Evolutionary conservation across 2,888 invertebrate genomes (phyloP).

Genomic region (Laspeyria flexula): DNA sequence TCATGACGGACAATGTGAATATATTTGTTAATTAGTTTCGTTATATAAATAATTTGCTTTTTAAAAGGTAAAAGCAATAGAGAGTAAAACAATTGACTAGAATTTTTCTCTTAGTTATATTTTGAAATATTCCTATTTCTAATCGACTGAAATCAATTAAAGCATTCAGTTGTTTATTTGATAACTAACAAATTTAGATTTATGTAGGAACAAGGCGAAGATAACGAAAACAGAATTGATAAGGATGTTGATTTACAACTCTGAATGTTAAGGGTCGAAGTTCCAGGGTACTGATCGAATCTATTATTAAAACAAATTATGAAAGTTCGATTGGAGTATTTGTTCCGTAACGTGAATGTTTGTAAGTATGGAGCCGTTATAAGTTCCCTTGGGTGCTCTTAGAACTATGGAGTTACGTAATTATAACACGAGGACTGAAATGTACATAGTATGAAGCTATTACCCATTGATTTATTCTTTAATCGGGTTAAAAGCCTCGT

Average conservation of each 20-base stretch:
- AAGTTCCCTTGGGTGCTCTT: not conserved
- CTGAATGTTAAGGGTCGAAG: not conserved
- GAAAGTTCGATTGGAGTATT: conserved; percentile 2
- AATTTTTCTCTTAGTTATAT: too few species aligned
- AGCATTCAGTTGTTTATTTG: too few species aligned
- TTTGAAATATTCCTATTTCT: too few species aligned
- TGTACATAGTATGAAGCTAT: too few species aligned
- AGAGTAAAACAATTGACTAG: too few species aligned
- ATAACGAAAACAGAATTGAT: not conserved
- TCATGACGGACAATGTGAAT: too few species aligned
- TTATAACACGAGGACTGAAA: not conserved
- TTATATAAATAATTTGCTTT: too few species aligned
- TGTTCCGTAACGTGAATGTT: conserved; percentile 3
- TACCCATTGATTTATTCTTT: too few species aligned
- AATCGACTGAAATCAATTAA: too few species aligned
- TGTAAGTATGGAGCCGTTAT: not conserved
- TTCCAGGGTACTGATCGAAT: not conserved
- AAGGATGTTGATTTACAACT: not conserved
- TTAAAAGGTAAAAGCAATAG: too few species aligned
- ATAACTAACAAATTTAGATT: not conserved
- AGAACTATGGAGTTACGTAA: not conserved
- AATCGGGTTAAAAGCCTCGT: too few species aligned
- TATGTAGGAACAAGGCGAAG: not conserved
- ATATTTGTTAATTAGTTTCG: too few species aligned
- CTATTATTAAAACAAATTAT: not conserved